A percentile compares a stretch with the other conserved stretches of the same genome.
Evolutionary conservation across 2,113 vertebrate genomes (phyloP).

Genomic region (Marmota flaviventris): DNA sequence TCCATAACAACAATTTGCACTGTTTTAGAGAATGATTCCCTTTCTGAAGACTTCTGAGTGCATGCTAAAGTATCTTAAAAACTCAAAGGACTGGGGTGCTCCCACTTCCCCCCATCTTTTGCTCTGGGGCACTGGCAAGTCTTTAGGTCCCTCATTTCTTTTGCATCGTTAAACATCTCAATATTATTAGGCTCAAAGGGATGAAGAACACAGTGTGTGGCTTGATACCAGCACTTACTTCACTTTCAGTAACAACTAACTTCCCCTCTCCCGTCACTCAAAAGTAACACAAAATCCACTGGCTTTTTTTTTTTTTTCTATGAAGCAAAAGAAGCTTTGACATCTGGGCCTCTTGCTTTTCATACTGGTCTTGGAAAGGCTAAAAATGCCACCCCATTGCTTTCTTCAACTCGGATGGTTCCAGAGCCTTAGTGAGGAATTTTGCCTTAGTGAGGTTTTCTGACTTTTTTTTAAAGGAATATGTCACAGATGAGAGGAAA

Average conservation of each 20-base stretch:
- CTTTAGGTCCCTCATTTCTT: background rate
- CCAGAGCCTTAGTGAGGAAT: background rate
- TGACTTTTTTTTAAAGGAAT: background rate
- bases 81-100: background rate
- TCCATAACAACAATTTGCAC: background rate
- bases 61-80: background rate
- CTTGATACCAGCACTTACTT: background rate
- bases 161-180: background rate
- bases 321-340: background rate
- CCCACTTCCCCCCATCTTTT: background rate
- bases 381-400: background rate
- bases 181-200: background rate
- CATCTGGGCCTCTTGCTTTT: background rate
- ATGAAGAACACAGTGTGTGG: background rate
- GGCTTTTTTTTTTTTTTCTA: background rate
- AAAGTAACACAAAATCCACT: background rate
- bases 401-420: background rate
- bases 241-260: background rate
- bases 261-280: background rate
- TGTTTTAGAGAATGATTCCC: background rate
- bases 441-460: background rate
- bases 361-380: background rate
- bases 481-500: background rate
- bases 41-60: background rate
- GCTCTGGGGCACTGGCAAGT: background rate